Evolutionary conservation across 2,888 invertebrate species (phyloP).

Genomic region (Cheilosia urbana): DNA sequence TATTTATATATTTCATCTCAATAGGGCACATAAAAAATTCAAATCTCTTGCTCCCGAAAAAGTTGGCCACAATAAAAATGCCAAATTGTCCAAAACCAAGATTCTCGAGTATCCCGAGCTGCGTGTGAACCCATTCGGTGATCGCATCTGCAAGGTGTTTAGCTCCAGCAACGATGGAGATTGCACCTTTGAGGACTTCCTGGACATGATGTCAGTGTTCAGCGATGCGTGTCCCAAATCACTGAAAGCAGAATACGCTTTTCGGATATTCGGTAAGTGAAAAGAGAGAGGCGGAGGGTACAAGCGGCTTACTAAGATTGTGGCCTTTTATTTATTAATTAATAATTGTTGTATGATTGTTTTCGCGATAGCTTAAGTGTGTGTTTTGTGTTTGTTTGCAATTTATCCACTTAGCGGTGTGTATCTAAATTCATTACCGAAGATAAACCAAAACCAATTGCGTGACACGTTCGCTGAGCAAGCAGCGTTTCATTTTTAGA

Average conservation of each 20-base stretch:
- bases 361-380: conserved; percentile 9
- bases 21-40: conserved; percentile 94
- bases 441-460: conserved; percentile 17
- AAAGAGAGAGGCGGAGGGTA: background rate
- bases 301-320: background rate
- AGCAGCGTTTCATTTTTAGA: background rate
- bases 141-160: conserved; percentile 96
- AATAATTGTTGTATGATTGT: conserved; percentile 52
- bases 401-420: conserved; percentile 67
- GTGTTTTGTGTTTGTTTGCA: conserved; percentile 42
- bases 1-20: background rate
- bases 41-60: conserved; percentile 95
- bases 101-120: conserved; percentile 94
- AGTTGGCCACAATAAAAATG: conserved; percentile 94
- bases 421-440: conserved; percentile 48
- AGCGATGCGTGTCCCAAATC: conserved; percentile 95
- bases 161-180: conserved; percentile 95
- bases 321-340: conserved; percentile 18
- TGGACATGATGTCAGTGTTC: conserved; percentile 98
- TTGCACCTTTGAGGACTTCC: conserved; percentile 97
- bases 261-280: conserved; percentile 94
- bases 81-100: conserved; percentile 92
- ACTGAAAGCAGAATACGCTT: conserved; percentile 97
- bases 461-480: conserved; percentile 43
- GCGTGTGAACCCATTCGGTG: conserved; percentile 95